These are phyloP conservation scores for Aphis gossypii DNA, from an alignment of 1,140 invertebrate species.

Conservation along the genomic window DNA sequence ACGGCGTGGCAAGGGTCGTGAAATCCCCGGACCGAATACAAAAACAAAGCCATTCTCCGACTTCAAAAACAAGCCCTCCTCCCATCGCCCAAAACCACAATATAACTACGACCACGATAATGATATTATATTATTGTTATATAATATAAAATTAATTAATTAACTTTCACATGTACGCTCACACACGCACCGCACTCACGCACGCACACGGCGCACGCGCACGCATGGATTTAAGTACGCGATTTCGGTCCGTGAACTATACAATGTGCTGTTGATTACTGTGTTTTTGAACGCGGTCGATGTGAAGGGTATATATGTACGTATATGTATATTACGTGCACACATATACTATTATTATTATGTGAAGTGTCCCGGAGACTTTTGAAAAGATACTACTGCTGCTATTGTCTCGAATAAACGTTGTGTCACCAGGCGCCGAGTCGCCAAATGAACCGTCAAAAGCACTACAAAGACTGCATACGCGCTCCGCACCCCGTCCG, in stretches of 20 bases:
- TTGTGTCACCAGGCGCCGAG: not conserved
- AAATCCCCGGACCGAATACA: not conserved
- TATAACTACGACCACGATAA: not conserved
- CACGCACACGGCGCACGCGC: not conserved
- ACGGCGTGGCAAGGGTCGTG: not conserved
- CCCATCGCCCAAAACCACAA: not conserved
- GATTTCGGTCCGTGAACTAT: not conserved
- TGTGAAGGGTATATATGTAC: not conserved
- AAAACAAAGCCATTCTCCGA: not conserved
- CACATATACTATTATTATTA: not conserved
- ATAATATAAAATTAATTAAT: not conserved
- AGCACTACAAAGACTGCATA: slow-evolving; percentile 1
- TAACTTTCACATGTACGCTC: not conserved
- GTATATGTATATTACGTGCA: not conserved
- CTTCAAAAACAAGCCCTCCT: not conserved
- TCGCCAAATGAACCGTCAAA: slow-evolving; percentile 34
- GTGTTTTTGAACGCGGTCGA: not conserved
- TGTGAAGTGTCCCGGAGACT: not conserved
- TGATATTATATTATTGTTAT: slow-evolving; percentile 10
- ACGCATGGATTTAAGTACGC: not conserved
- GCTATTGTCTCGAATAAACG: slow-evolving; percentile 25
- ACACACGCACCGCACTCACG: not conserved
- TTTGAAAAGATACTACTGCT: not conserved
- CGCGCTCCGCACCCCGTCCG: not conserved
- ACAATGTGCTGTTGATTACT: slow-evolving; percentile 1